These are phyloP conservation scores for Leptarthrus brevirostris DNA, from an alignment of 2,888 invertebrate species.

Conservation along the genomic window DNA sequence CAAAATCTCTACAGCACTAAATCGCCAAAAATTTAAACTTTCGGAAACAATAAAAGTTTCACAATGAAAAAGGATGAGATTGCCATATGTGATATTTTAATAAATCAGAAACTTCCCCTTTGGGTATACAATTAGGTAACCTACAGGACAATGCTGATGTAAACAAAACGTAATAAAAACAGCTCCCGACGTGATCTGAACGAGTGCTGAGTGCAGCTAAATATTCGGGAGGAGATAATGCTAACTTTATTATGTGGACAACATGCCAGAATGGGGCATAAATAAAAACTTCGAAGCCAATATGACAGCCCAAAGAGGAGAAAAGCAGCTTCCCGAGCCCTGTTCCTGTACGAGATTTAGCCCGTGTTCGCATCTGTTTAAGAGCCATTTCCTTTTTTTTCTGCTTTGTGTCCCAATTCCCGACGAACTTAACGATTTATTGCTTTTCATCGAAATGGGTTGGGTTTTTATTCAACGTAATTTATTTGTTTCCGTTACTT, in stretches of 20 bases:
- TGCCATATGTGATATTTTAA: slow-evolving; percentile 11
- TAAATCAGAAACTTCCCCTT: not conserved
- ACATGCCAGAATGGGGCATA: not conserved
- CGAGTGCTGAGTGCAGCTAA: slow-evolving; percentile 13
- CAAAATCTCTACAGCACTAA: too few species aligned
- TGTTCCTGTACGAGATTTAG: not conserved
- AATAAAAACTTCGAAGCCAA: slow-evolving; percentile 17
- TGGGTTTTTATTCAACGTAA: not conserved
- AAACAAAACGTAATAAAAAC: slow-evolving; percentile 12
- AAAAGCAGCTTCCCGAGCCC: not conserved
- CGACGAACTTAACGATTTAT: slow-evolving; percentile 27
- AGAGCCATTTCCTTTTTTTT: too few species aligned
- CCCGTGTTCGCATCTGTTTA: too few species aligned
- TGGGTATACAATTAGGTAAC: slow-evolving; percentile 20
- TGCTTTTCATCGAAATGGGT: slow-evolving; percentile 7
- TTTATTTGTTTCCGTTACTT: slow-evolving; percentile 10
- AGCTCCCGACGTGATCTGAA: not conserved
- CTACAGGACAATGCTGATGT: not conserved
- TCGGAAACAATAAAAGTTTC: not conserved
- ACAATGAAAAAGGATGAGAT: not conserved
- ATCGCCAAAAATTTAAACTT: not conserved
- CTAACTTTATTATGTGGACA: slow-evolving; percentile 9
- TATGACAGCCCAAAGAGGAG: slow-evolving; percentile 7
- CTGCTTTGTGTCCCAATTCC: not conserved
- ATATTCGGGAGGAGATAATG: not conserved